Percentiles rank a stretch among this genome's conserved stretches.
These are phyloP conservation scores for Pilophorus perplexus DNA, from an alignment of 2,888 invertebrate species.

Conservation along the genomic window DNA sequence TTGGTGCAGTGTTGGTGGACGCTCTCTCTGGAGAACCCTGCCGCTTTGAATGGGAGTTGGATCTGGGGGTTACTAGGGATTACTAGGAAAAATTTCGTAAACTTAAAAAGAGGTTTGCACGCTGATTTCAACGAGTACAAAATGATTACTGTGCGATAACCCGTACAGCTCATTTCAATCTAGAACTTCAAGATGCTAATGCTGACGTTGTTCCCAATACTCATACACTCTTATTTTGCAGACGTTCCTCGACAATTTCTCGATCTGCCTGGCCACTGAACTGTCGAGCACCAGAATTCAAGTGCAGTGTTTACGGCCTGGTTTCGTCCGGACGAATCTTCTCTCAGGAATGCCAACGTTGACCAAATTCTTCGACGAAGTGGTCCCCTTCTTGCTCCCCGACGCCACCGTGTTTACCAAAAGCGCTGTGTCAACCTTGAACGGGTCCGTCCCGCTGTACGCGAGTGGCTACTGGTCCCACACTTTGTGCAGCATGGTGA, in stretches of 20 bases:
- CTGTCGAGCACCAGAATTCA: slow-evolving; percentile 7
- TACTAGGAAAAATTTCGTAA: no score
- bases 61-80: no score
- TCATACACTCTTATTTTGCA: no score
- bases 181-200: no score
- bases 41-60: no score
- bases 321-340: slow-evolving; percentile 22
- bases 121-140: no score
- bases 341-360: slow-evolving; percentile 1
- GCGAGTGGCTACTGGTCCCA: slow-evolving; percentile 20
- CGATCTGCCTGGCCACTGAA: slow-evolving; percentile 6
- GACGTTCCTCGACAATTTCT: slow-evolving; percentile 27
- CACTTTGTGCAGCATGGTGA: not conserved
- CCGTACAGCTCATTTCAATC: no score
- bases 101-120: no score
- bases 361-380: slow-evolving; percentile 5
- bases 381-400: slow-evolving; percentile 1
- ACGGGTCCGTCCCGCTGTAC: slow-evolving; percentile 13
- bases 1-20: no score
- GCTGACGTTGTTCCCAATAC: no score
- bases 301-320: slow-evolving; percentile 20
- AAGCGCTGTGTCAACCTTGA: slow-evolving; percentile 22
- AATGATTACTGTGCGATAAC: no score
- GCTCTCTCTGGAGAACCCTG: no score
- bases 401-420: not conserved